Conservation (phyloP, 2,888 invertebrate genomes). For the Eristalinus sepulchralis region DNA sequence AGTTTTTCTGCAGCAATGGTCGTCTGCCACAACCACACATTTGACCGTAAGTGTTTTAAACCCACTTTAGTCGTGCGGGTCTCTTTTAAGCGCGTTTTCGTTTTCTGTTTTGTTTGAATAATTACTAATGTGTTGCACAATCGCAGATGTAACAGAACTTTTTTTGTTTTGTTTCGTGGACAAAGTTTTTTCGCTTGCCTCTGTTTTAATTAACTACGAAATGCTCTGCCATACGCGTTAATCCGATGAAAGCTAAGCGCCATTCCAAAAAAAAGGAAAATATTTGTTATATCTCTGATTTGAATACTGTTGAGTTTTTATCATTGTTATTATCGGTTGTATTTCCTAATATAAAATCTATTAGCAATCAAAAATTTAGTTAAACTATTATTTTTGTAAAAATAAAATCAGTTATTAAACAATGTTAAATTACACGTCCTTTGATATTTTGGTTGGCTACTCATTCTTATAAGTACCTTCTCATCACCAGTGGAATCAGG, state of each 20-base stretch:
- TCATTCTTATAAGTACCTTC: conserved; percentile 49
- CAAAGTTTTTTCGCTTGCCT: not conserved
- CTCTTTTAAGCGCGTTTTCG: not conserved
- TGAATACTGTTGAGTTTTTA: not conserved
- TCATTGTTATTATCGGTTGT: conserved; percentile 46
- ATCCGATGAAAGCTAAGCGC: conserved; percentile 55
- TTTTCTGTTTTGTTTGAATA: conserved; percentile 3
- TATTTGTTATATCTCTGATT: not conserved
- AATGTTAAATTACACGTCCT: conserved; percentile 32
- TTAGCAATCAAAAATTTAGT: conserved; percentile 46
- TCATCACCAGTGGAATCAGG: conserved; percentile 20
- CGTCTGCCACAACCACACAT: conserved; percentile 50
- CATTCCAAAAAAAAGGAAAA: not conserved
- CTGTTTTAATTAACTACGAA: not conserved
- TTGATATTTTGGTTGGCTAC: not conserved
- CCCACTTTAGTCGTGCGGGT: conserved; percentile 16
- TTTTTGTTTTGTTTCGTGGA: not conserved
- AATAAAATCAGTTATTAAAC: conserved; percentile 2
- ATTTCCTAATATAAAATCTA: conserved; percentile 66
- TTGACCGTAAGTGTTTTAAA: conserved; percentile 39
- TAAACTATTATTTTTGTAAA: conserved; percentile 20
- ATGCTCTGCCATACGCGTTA: conserved; percentile 8
- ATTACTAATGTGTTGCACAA: conserved; percentile 34
- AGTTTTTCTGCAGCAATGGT: conserved; percentile 34
- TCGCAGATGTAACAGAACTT: conserved; percentile 17